Evolutionary conservation across 2,797 vertebrate species (phyloP), one percentile per base, ranked within the genome.

Genomic region (Semotilus atromaculatus): DNA sequence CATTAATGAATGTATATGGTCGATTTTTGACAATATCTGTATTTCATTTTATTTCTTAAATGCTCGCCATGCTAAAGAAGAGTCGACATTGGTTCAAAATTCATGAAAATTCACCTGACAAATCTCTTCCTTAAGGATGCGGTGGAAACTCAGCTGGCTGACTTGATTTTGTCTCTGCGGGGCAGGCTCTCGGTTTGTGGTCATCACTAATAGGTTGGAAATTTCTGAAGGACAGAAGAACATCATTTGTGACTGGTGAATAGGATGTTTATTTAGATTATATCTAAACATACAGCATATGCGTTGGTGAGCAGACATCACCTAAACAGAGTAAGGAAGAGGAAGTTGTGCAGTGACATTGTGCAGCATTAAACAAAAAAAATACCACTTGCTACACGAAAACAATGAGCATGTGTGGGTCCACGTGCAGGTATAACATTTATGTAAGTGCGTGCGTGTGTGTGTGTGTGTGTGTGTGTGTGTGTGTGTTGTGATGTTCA

Each of bases 191-290:
- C 96, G 95, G 13, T 94, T 93, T 91, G 97, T 98, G 26, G 97
- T 99, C 77, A 97, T 96, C 90, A 99, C 97, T 55, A 99, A 94
- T 83, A 99, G 91, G 90, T 99, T 99, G 51, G 98, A 99, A 84
- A 98, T 94, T 93, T 99, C 98, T 99, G 93, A 34, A 93, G 91
- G 18, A 86, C 2, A 85, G 18, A 66, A 80, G 19, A 58, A 6
- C 68, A 81, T 4, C 0, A 45, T 18, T 43, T 67, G 16, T 55
- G 75, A 74, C 51, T 74, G n/a, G 1, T 55, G 21, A 18, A 45
- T 23, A 78, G n/a, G 38, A 43, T 19, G 29, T 74, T 73, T 36
- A 38, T 86, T 23, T 85, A 83, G 26, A 77, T 83, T 88, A 85
- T 45, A 19, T 66, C 66, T 84, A 73, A 19, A 23, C 8, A 11